Conservation (phyloP, 2,113 vertebrate genomes). For the Urocolius indicus region DNA sequence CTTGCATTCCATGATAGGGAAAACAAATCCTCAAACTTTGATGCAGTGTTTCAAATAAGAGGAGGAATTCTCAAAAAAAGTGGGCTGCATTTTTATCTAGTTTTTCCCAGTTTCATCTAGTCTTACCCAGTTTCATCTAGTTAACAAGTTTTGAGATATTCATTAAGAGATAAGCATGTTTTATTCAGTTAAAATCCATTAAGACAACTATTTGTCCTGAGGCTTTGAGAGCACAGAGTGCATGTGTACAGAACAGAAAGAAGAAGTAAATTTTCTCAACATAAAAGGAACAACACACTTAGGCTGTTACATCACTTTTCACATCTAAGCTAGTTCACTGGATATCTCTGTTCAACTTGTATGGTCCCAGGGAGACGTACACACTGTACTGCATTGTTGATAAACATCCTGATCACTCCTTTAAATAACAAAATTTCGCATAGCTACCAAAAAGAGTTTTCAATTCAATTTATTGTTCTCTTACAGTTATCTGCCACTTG, state of each 20-base stretch:
- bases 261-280: background rate
- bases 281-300: background rate
- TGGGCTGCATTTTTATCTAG: background rate
- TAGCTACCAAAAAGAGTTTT: background rate
- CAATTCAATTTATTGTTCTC: background rate
- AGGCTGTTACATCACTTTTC: background rate
- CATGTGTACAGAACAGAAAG: background rate
- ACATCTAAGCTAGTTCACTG: background rate
- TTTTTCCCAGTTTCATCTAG: background rate
- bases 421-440: background rate
- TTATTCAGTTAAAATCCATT: background rate
- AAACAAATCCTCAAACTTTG: background rate
- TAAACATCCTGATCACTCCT: background rate
- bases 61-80: rapidly evolving
- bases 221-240: background rate
- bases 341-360: background rate
- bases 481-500: background rate
- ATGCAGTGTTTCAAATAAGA: background rate
- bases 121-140: background rate
- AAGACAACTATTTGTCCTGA: background rate
- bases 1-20: background rate
- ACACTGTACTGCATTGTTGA: background rate
- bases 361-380: background rate
- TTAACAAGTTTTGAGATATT: background rate
- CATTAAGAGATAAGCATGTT: rapidly evolving